Percentiles rank a stretch among this genome's conserved stretches.
Evolutionary conservation across 2,113 vertebrate species (phyloP).

Genomic region (Sinocyclocheilus maitianheensis): DNA sequence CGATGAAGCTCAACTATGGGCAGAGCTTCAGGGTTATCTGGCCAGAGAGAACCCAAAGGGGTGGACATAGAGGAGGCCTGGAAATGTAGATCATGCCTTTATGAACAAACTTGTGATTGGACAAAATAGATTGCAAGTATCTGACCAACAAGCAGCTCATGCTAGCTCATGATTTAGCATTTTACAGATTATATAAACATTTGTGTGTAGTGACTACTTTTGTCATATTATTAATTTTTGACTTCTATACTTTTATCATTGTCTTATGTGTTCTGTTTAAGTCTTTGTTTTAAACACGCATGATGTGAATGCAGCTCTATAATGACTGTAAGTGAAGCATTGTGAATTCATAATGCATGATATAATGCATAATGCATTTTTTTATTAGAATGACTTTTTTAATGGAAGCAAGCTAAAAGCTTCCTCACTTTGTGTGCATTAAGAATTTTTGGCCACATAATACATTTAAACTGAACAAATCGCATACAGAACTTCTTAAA

Average conservation of each 20-base stretch:
- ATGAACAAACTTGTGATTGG: slow-evolving; percentile 72
- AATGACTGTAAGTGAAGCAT: background rate
- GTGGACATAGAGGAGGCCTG: slow-evolving; percentile 80
- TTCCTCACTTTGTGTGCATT: background rate
- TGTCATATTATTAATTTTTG: background rate
- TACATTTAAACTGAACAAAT: background rate
- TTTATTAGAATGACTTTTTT: background rate
- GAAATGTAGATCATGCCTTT: slow-evolving; percentile 75
- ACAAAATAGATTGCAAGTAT: slow-evolving; percentile 35
- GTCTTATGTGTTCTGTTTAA: background rate
- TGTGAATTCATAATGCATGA: background rate
- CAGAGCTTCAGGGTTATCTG: slow-evolving; percentile 61
- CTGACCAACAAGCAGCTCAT: slow-evolving; percentile 38
- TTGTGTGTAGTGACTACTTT: background rate
- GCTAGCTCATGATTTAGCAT: slow-evolving; percentile 20
- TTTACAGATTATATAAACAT: background rate
- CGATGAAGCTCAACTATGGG: slow-evolving; percentile 63
- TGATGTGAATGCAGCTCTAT: background rate
- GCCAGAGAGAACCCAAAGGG: slow-evolving; percentile 71
- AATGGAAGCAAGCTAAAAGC: slow-evolving; percentile 1
- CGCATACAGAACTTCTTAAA: background rate
- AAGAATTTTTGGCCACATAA: background rate
- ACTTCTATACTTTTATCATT: background rate
- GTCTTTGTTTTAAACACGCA: background rate
- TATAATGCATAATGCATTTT: background rate